phyloP scores from a whole-genome alignment of 2,113 vertebrate species.

The Bubo bubo region DNA sequence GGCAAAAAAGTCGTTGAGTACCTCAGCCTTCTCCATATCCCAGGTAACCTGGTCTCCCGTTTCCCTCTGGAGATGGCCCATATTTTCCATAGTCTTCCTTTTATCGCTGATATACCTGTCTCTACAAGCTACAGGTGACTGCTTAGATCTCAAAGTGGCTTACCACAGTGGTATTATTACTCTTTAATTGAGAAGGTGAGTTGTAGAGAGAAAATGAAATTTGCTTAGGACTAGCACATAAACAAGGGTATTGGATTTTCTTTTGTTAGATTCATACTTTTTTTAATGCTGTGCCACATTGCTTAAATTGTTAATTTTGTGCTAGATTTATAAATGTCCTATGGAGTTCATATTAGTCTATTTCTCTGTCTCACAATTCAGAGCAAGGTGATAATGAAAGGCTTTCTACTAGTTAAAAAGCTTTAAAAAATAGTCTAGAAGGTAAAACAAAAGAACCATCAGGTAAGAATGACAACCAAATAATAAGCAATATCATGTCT shows the following conservation, averaged over 20 bases:
- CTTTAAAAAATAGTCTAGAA: background rate
- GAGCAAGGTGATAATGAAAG: background rate
- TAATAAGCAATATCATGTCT: background rate
- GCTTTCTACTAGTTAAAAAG: background rate
- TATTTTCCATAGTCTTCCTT: too few relatives aligned
- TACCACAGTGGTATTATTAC: background rate
- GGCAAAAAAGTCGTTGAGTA: too few relatives aligned
- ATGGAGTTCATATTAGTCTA: background rate
- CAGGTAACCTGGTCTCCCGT: too few relatives aligned
- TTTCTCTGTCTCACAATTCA: background rate
- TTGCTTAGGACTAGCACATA: background rate
- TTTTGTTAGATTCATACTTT: background rate
- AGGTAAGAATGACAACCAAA: background rate
- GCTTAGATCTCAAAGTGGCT: background rate
- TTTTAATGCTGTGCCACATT: background rate
- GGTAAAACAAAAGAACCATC: background rate
- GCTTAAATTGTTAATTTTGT: background rate
- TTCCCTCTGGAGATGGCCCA: too few relatives aligned
- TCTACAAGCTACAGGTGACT: background rate
- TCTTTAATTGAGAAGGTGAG: background rate
- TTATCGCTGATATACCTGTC: too few relatives aligned
- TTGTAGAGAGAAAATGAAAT: background rate
- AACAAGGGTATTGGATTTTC: background rate
- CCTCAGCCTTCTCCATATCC: too few relatives aligned
- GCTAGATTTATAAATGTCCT: background rate